Base-by-base conservation (phyloP, 2,113 vertebrate genomes). In the Centropus unirufus region DNA sequence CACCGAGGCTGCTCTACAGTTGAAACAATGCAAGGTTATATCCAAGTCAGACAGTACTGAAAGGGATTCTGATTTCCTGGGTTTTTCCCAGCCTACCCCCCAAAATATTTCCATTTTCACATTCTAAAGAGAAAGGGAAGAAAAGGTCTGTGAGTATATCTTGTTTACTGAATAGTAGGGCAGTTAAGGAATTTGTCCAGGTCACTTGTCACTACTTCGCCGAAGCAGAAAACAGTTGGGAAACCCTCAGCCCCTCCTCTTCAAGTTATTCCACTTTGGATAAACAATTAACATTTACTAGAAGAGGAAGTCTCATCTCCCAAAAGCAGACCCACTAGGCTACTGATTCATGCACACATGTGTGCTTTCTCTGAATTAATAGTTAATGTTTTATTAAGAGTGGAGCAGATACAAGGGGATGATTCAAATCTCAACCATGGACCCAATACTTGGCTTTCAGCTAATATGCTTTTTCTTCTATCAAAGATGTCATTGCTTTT, bases 391-490 rank as follows among this genome's bases (percentile, higher is more conserved):
- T 94, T 94, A 92, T 89, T 96, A 95, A 91, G 78, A 90, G 54
- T 97, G 96, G 96, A 96, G 67, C 4, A 0, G 14, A 72, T 96
- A 95, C 96, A 96, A 95, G 32, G 21, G 30, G 23, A 93, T 96
- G 94, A 97, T 94, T 97, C 96, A 95, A 29, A 92, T 72, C 76
- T 94, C 57, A 47, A 89, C 61, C 49, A 34, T 93, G 80, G 76
- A 87, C 91, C 86, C 89, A 89, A 9, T 26, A 63, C 86, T 96
- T 97, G 95, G 96, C 96, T 94, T 96, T 82, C 86, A 78, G 36
- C 92, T 89, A 95, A 91, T 91, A 97, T 84, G 62, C 44, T 96
- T 96, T 95, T 96, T 95, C 89, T 97, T 96, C 52, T 14, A 44
- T 78, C 66, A 89, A 59, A 94, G 93, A 93, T 93, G 77, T 87